Evolutionary conservation across 2,113 vertebrate genomes (phyloP).

Genomic region (Psettodes erumei): DNA sequence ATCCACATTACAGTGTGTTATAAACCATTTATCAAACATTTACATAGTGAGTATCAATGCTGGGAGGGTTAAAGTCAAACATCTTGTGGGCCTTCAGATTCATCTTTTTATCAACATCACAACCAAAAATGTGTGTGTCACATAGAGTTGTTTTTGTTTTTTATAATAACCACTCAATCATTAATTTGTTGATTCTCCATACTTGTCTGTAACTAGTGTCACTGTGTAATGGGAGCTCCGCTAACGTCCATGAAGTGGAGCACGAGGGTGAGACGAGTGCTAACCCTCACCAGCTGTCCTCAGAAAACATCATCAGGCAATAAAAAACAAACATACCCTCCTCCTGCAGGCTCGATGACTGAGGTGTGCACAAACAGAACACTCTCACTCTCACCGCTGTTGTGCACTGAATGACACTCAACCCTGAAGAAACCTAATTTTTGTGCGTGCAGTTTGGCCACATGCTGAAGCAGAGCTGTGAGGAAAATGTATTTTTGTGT

Average conservation of each 20-base stretch:
- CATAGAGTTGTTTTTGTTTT: too few relatives aligned
- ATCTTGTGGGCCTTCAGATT: too few relatives aligned
- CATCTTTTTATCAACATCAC: too few relatives aligned
- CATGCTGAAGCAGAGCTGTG: background rate
- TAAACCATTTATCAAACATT: too few relatives aligned
- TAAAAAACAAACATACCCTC: background rate
- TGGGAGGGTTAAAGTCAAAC: too few relatives aligned
- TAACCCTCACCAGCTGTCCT: constrained; percentile 6
- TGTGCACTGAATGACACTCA: background rate
- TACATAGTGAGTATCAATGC: background rate
- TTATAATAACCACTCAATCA: too few relatives aligned
- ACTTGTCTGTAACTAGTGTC: background rate
- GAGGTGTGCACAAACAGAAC: too few relatives aligned
- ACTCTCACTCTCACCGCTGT: too few relatives aligned
- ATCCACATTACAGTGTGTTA: background rate
- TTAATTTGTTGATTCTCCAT: too few relatives aligned
- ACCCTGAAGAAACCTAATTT: background rate
- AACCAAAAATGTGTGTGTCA: too few relatives aligned
- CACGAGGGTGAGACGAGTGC: too few relatives aligned
- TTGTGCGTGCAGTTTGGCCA: too few relatives aligned
- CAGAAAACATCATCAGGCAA: background rate
- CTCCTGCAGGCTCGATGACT: background rate
- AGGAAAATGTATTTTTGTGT: background rate
- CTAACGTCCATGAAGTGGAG: background rate
- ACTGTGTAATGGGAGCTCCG: background rate